Evolutionary conservation across 2,113 vertebrate genomes (phyloP).

Genomic region (Rhodinocichla rosea): DNA sequence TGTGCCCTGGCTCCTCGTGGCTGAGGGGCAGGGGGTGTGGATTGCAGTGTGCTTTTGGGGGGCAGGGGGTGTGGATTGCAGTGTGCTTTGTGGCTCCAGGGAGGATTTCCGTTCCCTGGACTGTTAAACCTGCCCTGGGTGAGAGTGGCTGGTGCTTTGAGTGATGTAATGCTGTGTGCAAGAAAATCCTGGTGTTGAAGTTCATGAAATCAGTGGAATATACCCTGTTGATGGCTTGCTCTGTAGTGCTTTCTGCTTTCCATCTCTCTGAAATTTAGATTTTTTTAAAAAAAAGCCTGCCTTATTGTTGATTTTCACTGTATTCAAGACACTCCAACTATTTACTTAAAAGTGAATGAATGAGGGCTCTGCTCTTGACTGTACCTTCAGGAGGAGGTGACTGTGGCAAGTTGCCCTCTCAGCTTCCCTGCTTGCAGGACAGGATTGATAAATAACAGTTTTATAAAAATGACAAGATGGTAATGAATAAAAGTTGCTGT

Average conservation of each 20-base stretch:
- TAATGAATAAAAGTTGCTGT: not conserved
- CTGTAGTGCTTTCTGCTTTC: not conserved
- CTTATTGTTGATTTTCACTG: not conserved
- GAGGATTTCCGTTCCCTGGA: not conserved
- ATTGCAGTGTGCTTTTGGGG: not conserved
- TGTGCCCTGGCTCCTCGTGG: not conserved
- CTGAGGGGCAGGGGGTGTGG: not conserved
- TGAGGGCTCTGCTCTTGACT: not conserved
- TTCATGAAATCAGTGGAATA: not conserved
- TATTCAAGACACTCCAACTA: not conserved
- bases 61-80: not conserved
- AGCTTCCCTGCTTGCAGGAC: not conserved
- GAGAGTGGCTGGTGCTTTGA: not conserved
- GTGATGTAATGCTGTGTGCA: not conserved
- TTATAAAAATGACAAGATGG: not conserved
- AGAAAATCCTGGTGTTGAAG: not conserved
- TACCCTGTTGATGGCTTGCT: not conserved
- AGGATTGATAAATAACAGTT: not conserved
- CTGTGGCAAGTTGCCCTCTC: not conserved
- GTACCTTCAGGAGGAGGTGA: no score
- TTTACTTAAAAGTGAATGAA: not conserved
- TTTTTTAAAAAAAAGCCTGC: no score
- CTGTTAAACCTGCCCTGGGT: not conserved
- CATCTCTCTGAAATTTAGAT: not conserved
- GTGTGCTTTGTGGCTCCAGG: not conserved